Evolutionary conservation across 1,140 invertebrate species (phyloP), one percentile per base, ranked within the genome.

Genomic region (Choristoneura fumiferana): DNA sequence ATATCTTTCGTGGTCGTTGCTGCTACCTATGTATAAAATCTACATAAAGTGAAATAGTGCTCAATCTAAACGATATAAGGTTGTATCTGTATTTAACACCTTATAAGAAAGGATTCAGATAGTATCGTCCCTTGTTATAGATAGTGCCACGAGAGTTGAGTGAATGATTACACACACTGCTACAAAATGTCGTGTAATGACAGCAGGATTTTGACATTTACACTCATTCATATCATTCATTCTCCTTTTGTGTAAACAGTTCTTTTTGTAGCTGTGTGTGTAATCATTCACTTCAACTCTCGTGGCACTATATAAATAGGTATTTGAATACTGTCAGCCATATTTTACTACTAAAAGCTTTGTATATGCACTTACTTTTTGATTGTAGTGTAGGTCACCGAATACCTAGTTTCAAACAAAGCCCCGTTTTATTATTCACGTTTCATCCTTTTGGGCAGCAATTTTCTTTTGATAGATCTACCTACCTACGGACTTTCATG

Each of bases 361-460:
- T 29, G 22, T 6, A 29, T 22, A 33, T 15, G 18, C 8, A 29
- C 22, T 29, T 49, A 29, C 22, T 12, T 49, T 45, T 49, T 49
- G 43, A 29, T 49, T 49, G 43, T 18, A 49, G 17, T 49, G 43
- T 18, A 49, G 17, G 43, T 49, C 43, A 29, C 18, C 43, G 43
- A 18, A 13, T 15, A n/a, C 9, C 12, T 49, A 49, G 10, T 45
- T 45, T 45, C 40, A 45, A 17, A 10, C 17, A 45, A 45, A 49
- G 17, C 10, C 12, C n/a, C 40, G 40, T 45, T 49, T 13, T 49
- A 49, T 49, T 49, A 49, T 49, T 49, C 43, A 49, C 22, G 43
- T 33, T 49, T 4, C 18, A 49, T 49, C 43, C 43, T 49, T 49
- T 49, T 49, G 43, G 18, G 43, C 10, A 49, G 43, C 43, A 49